Percentiles rank a stretch among this genome's conserved stretches.
These are phyloP conservation scores for Oophaga sylvatica DNA, from an alignment of 2,797 vertebrate genomes.

Conservation along the genomic window DNA sequence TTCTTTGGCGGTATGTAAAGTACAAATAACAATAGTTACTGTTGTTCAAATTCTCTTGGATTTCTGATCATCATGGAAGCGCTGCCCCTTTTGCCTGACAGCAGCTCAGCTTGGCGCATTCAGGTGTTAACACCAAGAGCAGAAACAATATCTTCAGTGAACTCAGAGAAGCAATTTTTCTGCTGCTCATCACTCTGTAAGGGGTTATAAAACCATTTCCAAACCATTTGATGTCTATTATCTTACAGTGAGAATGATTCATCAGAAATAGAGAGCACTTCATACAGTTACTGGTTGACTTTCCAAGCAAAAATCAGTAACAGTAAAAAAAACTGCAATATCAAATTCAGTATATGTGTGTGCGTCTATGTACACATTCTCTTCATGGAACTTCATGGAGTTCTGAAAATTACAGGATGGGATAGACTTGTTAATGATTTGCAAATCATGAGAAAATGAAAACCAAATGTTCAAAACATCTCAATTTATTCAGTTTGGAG, in stretches of 20 bases:
- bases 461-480: too few relatives aligned
- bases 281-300: neutral
- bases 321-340: neutral
- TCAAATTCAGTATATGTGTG: neutral
- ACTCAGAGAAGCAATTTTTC: constrained; percentile 15
- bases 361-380: too few relatives aligned
- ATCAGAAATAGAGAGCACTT: neutral
- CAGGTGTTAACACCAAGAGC: neutral
- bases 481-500: too few relatives aligned
- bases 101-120: neutral
- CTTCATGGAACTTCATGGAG: too few relatives aligned
- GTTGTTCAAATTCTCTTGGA: neutral
- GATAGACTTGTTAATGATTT: too few relatives aligned
- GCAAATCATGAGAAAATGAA: too few relatives aligned
- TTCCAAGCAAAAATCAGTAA: neutral
- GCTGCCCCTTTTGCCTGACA: neutral
- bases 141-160: constrained; percentile 7
- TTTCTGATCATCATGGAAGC: neutral
- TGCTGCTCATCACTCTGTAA: constrained; percentile 28
- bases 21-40: neutral
- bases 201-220: constrained; percentile 32
- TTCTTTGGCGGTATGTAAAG: neutral
- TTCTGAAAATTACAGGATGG: too few relatives aligned
- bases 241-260: constrained; percentile 29
- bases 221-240: constrained; percentile 18